Conservation (phyloP, 2,113 vertebrate species). For the Hylia prasina region DNA sequence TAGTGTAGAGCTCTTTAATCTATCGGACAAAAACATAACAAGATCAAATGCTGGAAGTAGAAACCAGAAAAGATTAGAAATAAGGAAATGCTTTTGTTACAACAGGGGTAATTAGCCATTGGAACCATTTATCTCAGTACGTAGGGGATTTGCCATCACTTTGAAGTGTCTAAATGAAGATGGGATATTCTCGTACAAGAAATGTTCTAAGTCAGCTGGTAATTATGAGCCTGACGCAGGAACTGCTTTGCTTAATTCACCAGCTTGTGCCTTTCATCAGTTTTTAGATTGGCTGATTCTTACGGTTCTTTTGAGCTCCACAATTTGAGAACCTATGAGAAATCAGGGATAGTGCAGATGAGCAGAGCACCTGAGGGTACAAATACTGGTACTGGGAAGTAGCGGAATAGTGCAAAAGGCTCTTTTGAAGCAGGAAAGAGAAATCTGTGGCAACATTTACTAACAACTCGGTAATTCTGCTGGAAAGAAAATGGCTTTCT, state of each 20-base stretch:
- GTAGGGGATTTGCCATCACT: conserved; percentile 29
- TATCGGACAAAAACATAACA: conserved; percentile 3
- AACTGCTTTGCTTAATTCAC: conserved; percentile 59
- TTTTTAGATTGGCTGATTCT: conserved; percentile 52
- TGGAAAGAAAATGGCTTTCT: background rate
- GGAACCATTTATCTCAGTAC: conserved; percentile 43
- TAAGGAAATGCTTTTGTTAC: conserved; percentile 50
- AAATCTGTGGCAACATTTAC: background rate
- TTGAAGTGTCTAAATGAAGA: conserved; percentile 61
- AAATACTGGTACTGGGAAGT: background rate
- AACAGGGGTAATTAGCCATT: conserved; percentile 41
- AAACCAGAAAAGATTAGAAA: conserved; percentile 47
- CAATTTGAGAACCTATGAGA: conserved; percentile 38
- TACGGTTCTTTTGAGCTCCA: conserved; percentile 13
- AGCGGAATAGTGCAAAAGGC: background rate
- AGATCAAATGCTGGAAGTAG: conserved; percentile 46
- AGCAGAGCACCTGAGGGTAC: conserved; percentile 6
- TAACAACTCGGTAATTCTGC: background rate
- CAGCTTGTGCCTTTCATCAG: conserved; percentile 58
- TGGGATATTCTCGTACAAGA: conserved; percentile 50
- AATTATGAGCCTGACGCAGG: conserved; percentile 43
- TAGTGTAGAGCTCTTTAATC: conserved; percentile 39
- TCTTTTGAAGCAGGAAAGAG: background rate
- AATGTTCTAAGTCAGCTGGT: conserved; percentile 60
- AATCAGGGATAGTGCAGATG: background rate